Evolutionary conservation across 1,140 invertebrate species (phyloP), one percentile per base, ranked within the genome.

Genomic region (Maniola jurtina): DNA sequence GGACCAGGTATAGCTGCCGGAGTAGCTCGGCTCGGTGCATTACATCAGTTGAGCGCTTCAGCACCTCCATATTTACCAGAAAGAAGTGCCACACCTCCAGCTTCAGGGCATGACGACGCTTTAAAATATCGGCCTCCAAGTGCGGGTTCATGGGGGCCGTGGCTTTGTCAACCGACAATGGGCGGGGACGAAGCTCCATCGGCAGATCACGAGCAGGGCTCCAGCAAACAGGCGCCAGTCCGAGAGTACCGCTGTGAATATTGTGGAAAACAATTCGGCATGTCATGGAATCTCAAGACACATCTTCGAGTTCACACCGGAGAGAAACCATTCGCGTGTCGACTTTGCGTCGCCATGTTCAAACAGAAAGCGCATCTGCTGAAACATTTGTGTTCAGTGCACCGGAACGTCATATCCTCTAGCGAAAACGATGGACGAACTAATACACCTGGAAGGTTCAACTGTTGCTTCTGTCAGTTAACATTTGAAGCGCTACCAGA

Each of bases 271-370:
- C 95, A 96, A 82, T 97, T 97, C 79, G 96, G 95, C 40, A 96
- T 96, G 95, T 96, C 95, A 1, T 96, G 96, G 96, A 97, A 97
- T 91, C 92, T 96, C 70, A 96, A 97, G 84, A 96, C 96, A 52
- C 96, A 97, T 90, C 89, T 96, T 40, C 92, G 96, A 81, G 95
- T 97, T 13, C 96, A 97, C 80, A 97, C 96, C 0, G 96, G 96
- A 54, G 96, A 97, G 74, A 97, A 96, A 81, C 96, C 96, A 6
- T 97, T 96, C 76, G 96, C 95, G 47, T 97, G 96, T 92, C 92
- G 95, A 71, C 92, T 97, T 1, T 97, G 96, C 80, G 95, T 96
- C 13, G 95, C 96, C 35, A 96, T 96, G 95, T 97, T 97, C 85
- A 96, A 96, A 83, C 96, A 97, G 73, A 97, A 97, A 84, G 96